Evolutionary conservation across 2,797 vertebrate species (phyloP).

Genomic region (Neopelma chrysocephalum): DNA sequence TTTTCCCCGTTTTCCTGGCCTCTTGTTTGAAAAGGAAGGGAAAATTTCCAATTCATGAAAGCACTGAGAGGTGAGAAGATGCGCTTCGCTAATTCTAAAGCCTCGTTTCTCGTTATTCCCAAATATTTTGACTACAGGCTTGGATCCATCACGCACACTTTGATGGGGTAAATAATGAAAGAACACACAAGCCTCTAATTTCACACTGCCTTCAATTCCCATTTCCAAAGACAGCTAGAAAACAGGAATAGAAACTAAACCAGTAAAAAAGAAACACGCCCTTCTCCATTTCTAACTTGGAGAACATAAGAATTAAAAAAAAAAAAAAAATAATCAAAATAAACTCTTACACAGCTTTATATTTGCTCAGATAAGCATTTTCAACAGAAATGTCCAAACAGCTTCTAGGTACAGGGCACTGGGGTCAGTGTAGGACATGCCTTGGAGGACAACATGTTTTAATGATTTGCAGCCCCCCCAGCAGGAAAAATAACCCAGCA

Average conservation of each 20-base stretch:
- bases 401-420: not conserved
- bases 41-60: not conserved
- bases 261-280: not conserved
- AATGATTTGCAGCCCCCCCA: not conserved
- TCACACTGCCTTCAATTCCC: not conserved
- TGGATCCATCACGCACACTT: not conserved
- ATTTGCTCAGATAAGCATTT: not conserved
- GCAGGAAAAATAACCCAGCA: not conserved
- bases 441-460: not conserved
- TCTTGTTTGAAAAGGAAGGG: not conserved
- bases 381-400: not conserved
- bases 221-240: constrained; percentile 17
- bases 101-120: not conserved
- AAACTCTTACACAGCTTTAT: not conserved
- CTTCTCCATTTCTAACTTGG: constrained; percentile 34
- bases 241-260: constrained; percentile 54
- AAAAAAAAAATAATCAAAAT: not conserved
- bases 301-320: not conserved
- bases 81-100: not conserved
- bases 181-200: not conserved
- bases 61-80: not conserved
- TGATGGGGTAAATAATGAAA: constrained; percentile 20
- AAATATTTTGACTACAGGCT: not conserved
- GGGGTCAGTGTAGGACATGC: not conserved
- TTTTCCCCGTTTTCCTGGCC: not conserved